These are phyloP conservation scores for Lepisosteus oculatus DNA, from an alignment of 2,113 vertebrate species.

Conservation along the genomic window DNA sequence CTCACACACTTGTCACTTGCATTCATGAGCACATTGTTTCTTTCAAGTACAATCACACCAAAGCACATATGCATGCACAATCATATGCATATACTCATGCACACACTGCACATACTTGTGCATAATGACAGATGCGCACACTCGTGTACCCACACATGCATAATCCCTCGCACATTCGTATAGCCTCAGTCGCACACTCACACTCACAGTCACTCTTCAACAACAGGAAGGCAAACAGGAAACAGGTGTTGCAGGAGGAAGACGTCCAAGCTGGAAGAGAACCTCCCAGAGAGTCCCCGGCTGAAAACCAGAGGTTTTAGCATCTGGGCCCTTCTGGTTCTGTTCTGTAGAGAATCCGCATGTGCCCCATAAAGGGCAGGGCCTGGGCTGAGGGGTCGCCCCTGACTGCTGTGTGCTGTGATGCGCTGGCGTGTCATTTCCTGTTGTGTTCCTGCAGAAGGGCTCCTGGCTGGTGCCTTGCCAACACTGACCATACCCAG, in stretches of 20 bases:
- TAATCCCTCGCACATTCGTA: conserved; percentile 11
- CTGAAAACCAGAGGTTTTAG: no score
- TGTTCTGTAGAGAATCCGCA: no score
- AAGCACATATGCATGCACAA: not conserved
- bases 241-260: conserved; percentile 11
- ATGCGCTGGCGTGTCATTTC: no score
- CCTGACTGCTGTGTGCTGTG: no score
- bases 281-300: not conserved
- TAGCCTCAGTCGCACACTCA: conserved; percentile 17
- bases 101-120: conserved; percentile 9
- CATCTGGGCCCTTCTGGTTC: no score
- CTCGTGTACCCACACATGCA: not conserved
- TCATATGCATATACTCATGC: conserved; percentile 2
- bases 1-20: not conserved
- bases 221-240: not conserved
- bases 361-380: no score
- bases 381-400: no score
- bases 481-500: no score
- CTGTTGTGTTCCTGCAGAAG: no score
- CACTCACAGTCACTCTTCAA: not conserved
- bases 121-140: conserved; percentile 17
- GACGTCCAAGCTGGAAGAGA: not conserved
- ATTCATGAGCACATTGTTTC: no score
- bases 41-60: not conserved
- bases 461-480: no score